These are phyloP conservation scores for Acanthosepion esculentum DNA, from an alignment of 2,888 invertebrate genomes.

Conservation along the genomic window DNA sequence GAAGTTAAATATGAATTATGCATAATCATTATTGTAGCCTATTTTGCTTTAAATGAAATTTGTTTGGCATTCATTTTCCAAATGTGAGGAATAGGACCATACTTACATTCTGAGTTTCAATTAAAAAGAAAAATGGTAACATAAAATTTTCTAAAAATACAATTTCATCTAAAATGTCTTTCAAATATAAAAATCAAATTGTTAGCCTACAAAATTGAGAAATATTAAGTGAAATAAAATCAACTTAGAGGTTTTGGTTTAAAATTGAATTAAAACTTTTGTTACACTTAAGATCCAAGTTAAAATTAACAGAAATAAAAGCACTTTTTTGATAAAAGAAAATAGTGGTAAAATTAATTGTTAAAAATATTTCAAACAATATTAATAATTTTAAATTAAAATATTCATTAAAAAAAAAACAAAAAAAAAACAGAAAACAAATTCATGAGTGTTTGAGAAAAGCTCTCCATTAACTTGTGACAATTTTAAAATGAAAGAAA, in stretches of 20 bases:
- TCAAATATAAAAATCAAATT: neutral
- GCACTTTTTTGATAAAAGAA: no score
- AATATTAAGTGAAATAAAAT: neutral
- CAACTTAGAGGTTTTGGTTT: neutral
- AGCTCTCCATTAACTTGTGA: neutral
- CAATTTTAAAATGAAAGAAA: neutral
- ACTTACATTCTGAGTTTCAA: neutral
- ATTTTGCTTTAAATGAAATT: neutral
- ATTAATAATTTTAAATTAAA: no score
- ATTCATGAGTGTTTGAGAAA: no score
- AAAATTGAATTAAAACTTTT: neutral
- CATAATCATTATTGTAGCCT: neutral
- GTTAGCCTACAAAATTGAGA: neutral
- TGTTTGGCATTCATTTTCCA: neutral
- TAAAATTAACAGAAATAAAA: neutral
- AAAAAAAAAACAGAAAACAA: no score
- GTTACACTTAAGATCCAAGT: neutral
- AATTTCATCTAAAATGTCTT: neutral
- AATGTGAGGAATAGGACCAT: neutral
- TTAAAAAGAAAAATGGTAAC: neutral
- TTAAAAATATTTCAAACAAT: no score
- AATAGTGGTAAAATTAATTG: no score
- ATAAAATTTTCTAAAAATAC: neutral
- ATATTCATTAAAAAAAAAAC: no score
- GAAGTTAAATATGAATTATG: neutral